Base-by-base conservation (phyloP, 1,140 invertebrate species). In the Sesamia nonagrioides region DNA sequence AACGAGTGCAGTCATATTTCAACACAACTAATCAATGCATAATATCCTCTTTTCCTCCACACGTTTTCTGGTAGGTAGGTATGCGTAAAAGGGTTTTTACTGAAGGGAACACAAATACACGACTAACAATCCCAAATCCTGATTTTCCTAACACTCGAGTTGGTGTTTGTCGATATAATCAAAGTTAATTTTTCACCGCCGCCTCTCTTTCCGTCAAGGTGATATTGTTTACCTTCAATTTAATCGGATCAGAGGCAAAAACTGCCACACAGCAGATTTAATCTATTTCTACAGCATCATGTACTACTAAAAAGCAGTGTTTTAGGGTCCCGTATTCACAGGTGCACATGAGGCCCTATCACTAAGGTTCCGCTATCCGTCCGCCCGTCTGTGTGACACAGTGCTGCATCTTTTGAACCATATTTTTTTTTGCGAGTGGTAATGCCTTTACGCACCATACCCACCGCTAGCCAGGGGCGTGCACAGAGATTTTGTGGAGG, bases 201-300 rank as follows among this genome's bases (percentile, higher is more conserved):
- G 27, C 21, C 37, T 60, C 73, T 75, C 73, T 63, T 50, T 75
- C 58, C 13, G 56, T 68, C 72, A 75, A 75, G 56, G 56, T 68
- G 48, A 63, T 52, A 50, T 66, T 76, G 37, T 76, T 76, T 33
- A 54, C 58, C 72, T 74, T 74, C 72, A 33, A 60, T 58, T 35
- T 76, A 52, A 52, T 58, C 71, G 52, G 33, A 54, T 66, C 33
- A 37, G 40, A 45, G 17, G 60, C 54, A 77, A 77, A 77, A 68
- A 77, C 45, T 54, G 18, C 42, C 18, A 40, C 60, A 40, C 40
- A 21, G 7, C 56, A 48, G 58, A 42, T 66, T 66, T 52, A 54
- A 77, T 77, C 74, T 66, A 66, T 68, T 66, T 77, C 56, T 54
- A 33, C 40, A 74, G 37, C 56, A 60, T 61, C 21, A 0, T 0